Base-by-base conservation (phyloP, 2,888 invertebrate genomes). In the Conus canariensis region DNA sequence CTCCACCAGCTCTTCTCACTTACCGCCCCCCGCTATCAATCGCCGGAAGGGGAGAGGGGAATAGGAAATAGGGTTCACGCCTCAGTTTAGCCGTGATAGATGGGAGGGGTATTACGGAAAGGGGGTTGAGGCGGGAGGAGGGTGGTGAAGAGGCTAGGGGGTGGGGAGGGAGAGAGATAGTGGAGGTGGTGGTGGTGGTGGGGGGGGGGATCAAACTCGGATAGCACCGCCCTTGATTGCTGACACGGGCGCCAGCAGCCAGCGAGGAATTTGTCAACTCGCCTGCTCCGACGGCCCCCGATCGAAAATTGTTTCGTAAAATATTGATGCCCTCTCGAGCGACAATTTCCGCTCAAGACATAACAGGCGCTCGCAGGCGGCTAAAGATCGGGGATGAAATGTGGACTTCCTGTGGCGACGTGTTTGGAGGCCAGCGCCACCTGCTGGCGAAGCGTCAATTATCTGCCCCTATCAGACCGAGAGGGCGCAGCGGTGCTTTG, bases 261-360 rank as follows among this genome's bases (percentile, higher is more conserved):
- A 22, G 85, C 82, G 89, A 22, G n/a, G 67, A 67, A 80, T 89
- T 89, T 85, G 89, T 89, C 89, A 89, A 89, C 74, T 83, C 59
- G 9, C 85, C 70, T 58, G 59, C 89, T 58, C 89, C 85, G 89
- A 89, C 74, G 85, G 64, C 9, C 56, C 64, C 56, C 19, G 70
- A 89, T 85, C 85, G 89, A 89, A 89, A 89, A 89, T 89, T 89
- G 89, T 83, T 89, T 89, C 89, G 58, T 89, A 58, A 89, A 89
- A 89, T 89, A 89, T 89, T 89, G 89, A 89, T 89, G 89, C 67
- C 85, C 77, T 89, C 85, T 89, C 89, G n/a, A 83, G 74, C 85
- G 85, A 85, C 89, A 89, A 89, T 89, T 89, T 89, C 89, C 89
- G 89, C 85, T 85, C 74, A 85, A 89, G 89, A 89, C 89, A 89